Base-by-base conservation (phyloP, 2,888 invertebrate species). In the Malachius bipustulatus region DNA sequence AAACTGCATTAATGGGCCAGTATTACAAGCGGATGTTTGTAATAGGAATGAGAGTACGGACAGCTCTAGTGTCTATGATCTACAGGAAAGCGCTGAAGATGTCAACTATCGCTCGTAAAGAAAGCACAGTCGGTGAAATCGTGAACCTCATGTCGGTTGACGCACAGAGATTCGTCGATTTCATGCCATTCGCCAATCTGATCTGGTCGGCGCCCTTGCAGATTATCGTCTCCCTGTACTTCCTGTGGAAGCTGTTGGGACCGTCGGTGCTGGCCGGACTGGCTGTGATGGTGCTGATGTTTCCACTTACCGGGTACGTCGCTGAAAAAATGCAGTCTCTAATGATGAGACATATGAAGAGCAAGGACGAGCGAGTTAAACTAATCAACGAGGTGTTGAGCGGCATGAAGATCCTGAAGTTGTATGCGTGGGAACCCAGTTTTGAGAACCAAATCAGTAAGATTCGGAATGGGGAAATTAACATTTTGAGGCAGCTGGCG, bases 391-490 rank as follows among this genome's bases (percentile, higher is more conserved):
- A 93, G 68, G 80, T 91, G 43, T 70, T 93, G 36, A 87, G 82
- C 58, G 91, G 91, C 31, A 90, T 93, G 45, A 93, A 91, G 71
- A 88, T 89, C 35, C 67, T 93, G 46, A 93, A 93, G 64, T 67
- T 93, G 57, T 93, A 93, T 57, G 93, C 90, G 0, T 91, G 93
- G 93, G 94, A 94, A 60, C 80, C 82, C 2, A 89, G 90, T 47
- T 93, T 93, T 57, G 83, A 89, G 58, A 75, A 80, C 35, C 87
- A 91, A 66, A 80, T 96, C 45, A 66, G 82, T 48, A 76, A 79
- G 51, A 91, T 94, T 47, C 74, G 97, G 51, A 73, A 75, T 45
- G 82, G 85, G 57, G 96, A 97, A 67, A 79, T 94, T 57, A 69
- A 78, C 40, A 82, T 91, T 10, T 69, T 96, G 41, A 87, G 82